These are phyloP conservation scores for Pteronura brasiliensis DNA, from an alignment of 2,113 vertebrate genomes.

Conservation along the genomic window DNA sequence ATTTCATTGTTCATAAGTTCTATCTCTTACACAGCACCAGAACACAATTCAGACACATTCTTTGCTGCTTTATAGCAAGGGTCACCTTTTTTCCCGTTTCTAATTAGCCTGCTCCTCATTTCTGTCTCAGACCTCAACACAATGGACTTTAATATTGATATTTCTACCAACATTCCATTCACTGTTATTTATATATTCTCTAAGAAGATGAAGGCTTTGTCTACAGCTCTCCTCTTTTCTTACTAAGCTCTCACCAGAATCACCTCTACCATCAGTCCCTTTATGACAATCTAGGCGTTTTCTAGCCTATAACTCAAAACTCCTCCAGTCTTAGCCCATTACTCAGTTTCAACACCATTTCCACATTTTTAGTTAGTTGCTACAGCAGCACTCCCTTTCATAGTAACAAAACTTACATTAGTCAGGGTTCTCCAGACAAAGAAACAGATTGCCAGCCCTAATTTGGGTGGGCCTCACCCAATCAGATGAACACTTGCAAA, in stretches of 20 bases:
- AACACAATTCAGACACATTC: not conserved
- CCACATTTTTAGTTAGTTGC: not conserved
- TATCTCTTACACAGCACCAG: not conserved
- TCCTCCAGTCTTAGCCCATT: not conserved
- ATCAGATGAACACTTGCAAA: not conserved
- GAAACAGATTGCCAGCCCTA: not conserved
- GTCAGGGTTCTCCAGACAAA: not conserved
- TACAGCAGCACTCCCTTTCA: not conserved
- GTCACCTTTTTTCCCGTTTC: not conserved
- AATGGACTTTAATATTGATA: not conserved
- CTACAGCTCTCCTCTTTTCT: not conserved
- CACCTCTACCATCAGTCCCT: not conserved
- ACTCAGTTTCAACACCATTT: not conserved
- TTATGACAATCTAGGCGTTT: not conserved
- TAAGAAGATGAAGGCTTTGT: not conserved
- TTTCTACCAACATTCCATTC: not conserved
- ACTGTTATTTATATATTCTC: not conserved
- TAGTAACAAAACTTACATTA: not conserved
- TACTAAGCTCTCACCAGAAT: not conserved
- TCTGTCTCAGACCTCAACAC: not conserved
- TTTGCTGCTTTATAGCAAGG: not conserved
- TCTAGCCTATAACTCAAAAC: not conserved
- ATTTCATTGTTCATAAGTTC: not conserved
- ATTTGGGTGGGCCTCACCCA: not conserved
- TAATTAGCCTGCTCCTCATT: not conserved